phyloP scores from a whole-genome alignment of 1,140 invertebrate genomes.

The Sycophila sp. region DNA sequence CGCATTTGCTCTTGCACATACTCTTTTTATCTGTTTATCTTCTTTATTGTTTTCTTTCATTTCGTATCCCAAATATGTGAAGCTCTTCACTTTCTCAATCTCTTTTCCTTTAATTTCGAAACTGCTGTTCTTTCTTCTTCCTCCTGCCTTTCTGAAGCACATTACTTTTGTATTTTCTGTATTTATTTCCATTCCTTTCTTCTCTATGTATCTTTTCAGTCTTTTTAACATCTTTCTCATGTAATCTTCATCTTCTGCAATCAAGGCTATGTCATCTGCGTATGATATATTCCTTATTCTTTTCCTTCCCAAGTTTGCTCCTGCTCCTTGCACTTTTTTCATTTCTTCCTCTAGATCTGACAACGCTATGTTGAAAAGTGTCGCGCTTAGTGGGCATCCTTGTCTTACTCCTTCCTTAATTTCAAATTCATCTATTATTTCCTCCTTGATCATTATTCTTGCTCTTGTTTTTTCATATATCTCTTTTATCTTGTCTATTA shows the following conservation, averaged over 20 bases:
- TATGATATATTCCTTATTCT: no score
- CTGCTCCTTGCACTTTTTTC: no score
- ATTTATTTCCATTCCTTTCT: slow-evolving; percentile 24
- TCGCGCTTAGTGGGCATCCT: slow-evolving; percentile 26
- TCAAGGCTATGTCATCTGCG: no score
- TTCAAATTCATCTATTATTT: slow-evolving; percentile 2
- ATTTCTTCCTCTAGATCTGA: background rate
- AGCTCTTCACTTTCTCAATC: no score
- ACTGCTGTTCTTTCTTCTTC: slow-evolving; percentile 11
- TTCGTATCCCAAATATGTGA: background rate
- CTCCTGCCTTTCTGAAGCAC: slow-evolving; percentile 27
- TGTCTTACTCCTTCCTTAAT: slow-evolving; percentile 26
- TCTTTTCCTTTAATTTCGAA: background rate
- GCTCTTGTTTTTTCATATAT: background rate
- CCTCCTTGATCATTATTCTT: background rate
- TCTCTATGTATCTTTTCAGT: slow-evolving; percentile 20
- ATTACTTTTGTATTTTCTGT: slow-evolving; percentile 34
- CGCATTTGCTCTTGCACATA: background rate
- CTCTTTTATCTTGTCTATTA: background rate
- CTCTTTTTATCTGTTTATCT: background rate
- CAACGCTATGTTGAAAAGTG: slow-evolving; percentile 25
- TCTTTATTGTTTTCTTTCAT: background rate
- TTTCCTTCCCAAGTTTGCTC: background rate
- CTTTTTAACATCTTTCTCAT: slow-evolving; percentile 33
- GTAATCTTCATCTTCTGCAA: no score